A percentile compares a stretch with the other conserved stretches of the same genome.
Evolutionary conservation across 2,797 vertebrate genomes (phyloP).

Genomic region (Caiman crocodilus): DNA sequence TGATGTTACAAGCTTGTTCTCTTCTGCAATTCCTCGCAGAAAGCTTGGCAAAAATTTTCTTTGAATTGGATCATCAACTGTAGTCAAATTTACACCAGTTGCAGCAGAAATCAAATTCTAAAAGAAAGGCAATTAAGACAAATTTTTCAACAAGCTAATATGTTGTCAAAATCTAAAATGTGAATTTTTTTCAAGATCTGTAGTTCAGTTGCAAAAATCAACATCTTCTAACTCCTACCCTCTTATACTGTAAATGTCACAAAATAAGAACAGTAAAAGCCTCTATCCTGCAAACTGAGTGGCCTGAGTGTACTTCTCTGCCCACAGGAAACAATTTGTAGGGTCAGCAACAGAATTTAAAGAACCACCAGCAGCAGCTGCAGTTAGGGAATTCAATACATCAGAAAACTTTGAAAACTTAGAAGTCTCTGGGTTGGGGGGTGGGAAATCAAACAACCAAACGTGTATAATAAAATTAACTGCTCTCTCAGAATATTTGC

Average conservation of each 20-base stretch:
- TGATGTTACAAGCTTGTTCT: conserved; percentile 97
- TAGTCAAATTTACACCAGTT: conserved; percentile 96
- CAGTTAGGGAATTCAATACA: not conserved
- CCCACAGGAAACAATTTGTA: not conserved
- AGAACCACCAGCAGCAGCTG: not conserved
- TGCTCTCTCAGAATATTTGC: rapidly evolving
- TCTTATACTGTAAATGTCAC: not conserved
- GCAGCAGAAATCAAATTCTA: conserved; percentile 98
- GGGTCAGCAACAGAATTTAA: not conserved
- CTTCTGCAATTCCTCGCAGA: conserved; percentile 94
- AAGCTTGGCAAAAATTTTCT: conserved; percentile 97
- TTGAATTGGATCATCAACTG: conserved; percentile 96
- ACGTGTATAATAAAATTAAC: not conserved
- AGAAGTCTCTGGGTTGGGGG: not conserved
- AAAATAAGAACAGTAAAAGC: not conserved
- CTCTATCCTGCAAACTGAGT: not conserved
- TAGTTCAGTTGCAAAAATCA: not conserved
- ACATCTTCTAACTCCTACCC: not conserved
- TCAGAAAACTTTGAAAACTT: not conserved
- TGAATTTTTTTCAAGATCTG: not conserved
- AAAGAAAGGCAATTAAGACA: conserved; percentile 27
- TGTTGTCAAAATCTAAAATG: not conserved
- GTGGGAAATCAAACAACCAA: not conserved
- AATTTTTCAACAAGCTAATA: conserved; percentile 49
- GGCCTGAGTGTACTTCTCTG: not conserved